Percentiles rank a stretch among this genome's conserved stretches.
These are phyloP conservation scores for Phalacrocorax pelagicus DNA, from an alignment of 2,113 vertebrate genomes.

Conservation along the genomic window DNA sequence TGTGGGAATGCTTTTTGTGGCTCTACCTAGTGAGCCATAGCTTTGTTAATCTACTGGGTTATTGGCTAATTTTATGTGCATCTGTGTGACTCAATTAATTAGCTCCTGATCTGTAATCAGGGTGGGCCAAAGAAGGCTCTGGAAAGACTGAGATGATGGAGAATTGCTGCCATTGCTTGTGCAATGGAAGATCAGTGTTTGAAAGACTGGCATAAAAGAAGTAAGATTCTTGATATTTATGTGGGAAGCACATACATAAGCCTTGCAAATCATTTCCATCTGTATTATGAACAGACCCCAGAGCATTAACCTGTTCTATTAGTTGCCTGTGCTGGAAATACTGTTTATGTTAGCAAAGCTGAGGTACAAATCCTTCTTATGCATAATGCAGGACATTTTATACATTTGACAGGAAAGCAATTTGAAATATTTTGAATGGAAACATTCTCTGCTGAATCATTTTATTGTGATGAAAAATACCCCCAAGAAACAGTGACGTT, in stretches of 20 bases:
- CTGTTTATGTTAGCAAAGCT: slow-evolving; percentile 45
- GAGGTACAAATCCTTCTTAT: slow-evolving; percentile 47
- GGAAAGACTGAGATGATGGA: neutral
- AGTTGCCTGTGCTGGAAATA: slow-evolving; percentile 27
- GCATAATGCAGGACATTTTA: slow-evolving; percentile 53
- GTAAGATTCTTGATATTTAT: neutral
- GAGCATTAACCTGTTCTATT: slow-evolving; percentile 36
- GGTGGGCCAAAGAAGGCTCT: neutral
- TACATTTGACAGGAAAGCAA: slow-evolving; percentile 35
- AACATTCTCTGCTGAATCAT: slow-evolving; percentile 35
- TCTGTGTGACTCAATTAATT: neutral
- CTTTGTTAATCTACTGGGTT: neutral
- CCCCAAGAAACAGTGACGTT: neutral
- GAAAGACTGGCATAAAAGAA: neutral
- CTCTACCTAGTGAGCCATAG: neutral
- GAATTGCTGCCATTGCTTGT: neutral
- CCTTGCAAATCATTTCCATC: slow-evolving; percentile 6
- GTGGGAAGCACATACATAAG: neutral
- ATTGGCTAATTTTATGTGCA: neutral
- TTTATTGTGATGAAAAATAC: slow-evolving; percentile 40
- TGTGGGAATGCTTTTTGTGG: neutral
- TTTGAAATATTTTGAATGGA: slow-evolving; percentile 45
- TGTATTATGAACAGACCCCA: slow-evolving; percentile 29
- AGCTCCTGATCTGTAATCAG: neutral
- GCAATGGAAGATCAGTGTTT: neutral